Evolutionary conservation across 2,888 invertebrate species (phyloP).

Genomic region (Syritta pipiens): DNA sequence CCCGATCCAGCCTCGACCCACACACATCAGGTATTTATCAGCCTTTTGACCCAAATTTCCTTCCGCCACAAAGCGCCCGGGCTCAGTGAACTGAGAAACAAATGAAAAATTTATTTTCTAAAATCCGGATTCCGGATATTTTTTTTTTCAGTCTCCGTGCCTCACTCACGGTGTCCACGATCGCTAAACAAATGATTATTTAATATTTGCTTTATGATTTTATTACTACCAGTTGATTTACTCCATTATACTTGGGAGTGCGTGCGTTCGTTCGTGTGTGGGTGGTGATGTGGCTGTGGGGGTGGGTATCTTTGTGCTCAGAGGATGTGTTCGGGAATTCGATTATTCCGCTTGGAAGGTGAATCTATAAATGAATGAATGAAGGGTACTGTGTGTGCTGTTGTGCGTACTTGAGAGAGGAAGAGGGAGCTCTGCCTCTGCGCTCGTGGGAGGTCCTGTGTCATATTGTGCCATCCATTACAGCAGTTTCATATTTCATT

Average conservation of each 20-base stretch:
- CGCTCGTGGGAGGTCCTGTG: background rate
- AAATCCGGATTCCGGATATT: background rate
- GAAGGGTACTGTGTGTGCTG: constrained; percentile 9
- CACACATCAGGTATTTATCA: constrained; percentile 4
- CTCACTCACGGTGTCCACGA: too few species aligned
- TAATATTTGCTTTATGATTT: constrained; percentile 37
- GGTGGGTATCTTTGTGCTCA: background rate
- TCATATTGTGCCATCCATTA: background rate
- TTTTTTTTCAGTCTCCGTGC: background rate
- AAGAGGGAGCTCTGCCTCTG: too few species aligned
- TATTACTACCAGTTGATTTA: constrained; percentile 38
- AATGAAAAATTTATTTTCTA: constrained; percentile 16
- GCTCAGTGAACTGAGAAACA: constrained; percentile 7
- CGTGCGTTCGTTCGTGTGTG: too few species aligned
- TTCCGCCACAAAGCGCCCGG: background rate
- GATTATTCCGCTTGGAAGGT: constrained; percentile 38
- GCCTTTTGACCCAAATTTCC: background rate
- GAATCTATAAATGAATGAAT: constrained; percentile 26
- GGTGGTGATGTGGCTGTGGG: too few species aligned
- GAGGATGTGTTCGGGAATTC: constrained; percentile 20
- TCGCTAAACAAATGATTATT: constrained; percentile 38
- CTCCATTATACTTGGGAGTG: constrained; percentile 11
- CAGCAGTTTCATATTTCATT: background rate
- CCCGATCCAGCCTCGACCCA: too few species aligned
- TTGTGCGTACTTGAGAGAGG: background rate